These are phyloP conservation scores for Drusus annulatus DNA, from an alignment of 1,140 invertebrate species.

Conservation along the genomic window DNA sequence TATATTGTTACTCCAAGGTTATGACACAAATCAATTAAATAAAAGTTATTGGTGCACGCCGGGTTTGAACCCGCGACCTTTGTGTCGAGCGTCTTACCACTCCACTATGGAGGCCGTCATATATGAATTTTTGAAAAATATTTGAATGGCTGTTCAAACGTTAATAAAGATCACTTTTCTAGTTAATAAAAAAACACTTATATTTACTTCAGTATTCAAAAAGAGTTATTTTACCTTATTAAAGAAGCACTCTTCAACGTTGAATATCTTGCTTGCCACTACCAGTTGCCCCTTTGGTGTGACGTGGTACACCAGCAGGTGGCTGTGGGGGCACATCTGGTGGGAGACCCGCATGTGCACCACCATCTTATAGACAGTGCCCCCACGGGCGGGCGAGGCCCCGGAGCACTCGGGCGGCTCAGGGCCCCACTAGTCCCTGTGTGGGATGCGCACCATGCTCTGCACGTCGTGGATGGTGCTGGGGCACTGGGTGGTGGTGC, in stretches of 20 bases:
- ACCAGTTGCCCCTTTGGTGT: conserved; percentile 77
- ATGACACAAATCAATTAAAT: too few species aligned
- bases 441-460: conserved; percentile 42
- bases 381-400: neutral
- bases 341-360: conserved; percentile 69
- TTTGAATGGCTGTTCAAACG: too few species aligned
- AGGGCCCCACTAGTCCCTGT: conserved; percentile 19
- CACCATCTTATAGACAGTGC: conserved; percentile 58
- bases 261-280: conserved; percentile 66
- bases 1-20: too few species aligned
- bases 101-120: too few species aligned
- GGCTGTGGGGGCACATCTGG: conserved; percentile 77
- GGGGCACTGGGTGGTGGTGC: conserved; percentile 66
- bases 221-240: conserved; percentile 63
- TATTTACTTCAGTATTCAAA: neutral
- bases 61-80: too few species aligned
- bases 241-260: conserved; percentile 67
- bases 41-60: too few species aligned
- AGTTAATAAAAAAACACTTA: too few species aligned
- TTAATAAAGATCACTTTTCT: too few species aligned
- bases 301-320: conserved; percentile 80
- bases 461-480: conserved; percentile 55
- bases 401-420: conserved; percentile 28
- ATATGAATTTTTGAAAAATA: too few species aligned
- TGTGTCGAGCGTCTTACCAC: too few species aligned